A percentile compares a stretch with the other conserved stretches of the same genome.
Conservation (phyloP, 2,888 invertebrate genomes). For the Miltochrista miniata region DNA sequence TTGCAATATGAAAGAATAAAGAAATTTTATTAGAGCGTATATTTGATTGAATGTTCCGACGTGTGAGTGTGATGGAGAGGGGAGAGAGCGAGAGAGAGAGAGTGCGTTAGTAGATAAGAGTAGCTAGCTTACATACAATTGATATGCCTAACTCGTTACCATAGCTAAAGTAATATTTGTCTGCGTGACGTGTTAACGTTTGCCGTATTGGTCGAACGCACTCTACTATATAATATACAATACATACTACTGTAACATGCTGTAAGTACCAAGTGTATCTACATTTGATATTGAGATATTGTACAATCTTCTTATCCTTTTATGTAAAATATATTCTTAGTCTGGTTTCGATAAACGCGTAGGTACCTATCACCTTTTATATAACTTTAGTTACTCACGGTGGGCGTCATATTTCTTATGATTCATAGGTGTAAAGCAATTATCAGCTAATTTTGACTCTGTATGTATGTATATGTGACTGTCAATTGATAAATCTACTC, state of each 20-base stretch:
- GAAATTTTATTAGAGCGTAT: conserved; percentile 32
- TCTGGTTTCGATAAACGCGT: too few species aligned
- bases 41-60: conserved; percentile 37
- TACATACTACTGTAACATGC: too few species aligned
- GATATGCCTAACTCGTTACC: conserved; percentile 59
- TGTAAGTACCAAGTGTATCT: too few species aligned
- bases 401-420: background rate
- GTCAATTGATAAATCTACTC: conserved; percentile 2
- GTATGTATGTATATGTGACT: background rate
- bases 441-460: background rate
- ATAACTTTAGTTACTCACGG: too few species aligned
- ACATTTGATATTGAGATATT: too few species aligned
- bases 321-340: too few species aligned
- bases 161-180: conserved; percentile 4
- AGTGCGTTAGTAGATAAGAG: conserved; percentile 12
- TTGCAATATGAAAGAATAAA: conserved; percentile 45
- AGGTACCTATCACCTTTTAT: too few species aligned
- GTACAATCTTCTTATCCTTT: too few species aligned
- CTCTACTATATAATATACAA: too few species aligned
- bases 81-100: too few species aligned
- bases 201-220: too few species aligned
- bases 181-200: background rate
- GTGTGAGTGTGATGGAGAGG: conserved; percentile 26
- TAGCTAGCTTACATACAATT: conserved; percentile 48
- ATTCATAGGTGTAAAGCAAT: background rate